Base-by-base conservation (phyloP, 2,113 vertebrate genomes). In the Neomonachus schauinslandi region DNA sequence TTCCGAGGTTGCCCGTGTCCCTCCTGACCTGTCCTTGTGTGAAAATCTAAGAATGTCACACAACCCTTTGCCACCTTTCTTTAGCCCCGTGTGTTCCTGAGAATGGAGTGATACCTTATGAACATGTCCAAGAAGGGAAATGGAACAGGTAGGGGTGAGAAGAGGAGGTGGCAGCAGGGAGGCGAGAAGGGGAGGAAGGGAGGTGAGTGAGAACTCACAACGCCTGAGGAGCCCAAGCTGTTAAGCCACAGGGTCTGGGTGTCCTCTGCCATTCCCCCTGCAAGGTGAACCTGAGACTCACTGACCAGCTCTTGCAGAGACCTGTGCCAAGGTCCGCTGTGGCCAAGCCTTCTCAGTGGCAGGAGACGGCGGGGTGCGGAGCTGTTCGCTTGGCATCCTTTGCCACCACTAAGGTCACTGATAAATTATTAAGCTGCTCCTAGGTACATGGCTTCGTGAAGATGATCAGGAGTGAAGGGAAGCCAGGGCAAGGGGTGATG, bases 301-400 rank as follows among this genome's bases (percentile, higher is more conserved):
- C 67, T 94, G 95, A 88, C 94, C 42, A 42, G 72, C 39, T 19
- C 81, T 22, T 0, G 11, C 53, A 0, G 33, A 65, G 53, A 55
- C 31, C 57, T 1, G 57, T 46, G 88, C 94, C 96, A 96, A 82
- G 91, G 79, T 89, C 86, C 11, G 63, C 86, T 4, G 53, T 51
- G 94, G 85, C 88, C 96, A 95, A 72, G 80, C 26, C 84, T 82
- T 82, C 91, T 94, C 93, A n/a, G 86, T 91, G 89, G 51, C 63
- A 51, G 61, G 92, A 77, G 72, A 26, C 67, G 1, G 82, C 26
- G 57, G 96, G 95, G 87, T 26, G 86, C 87, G n/a, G 80, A 93
- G 89, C 94, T 95, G 95, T 95, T 95, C 71, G 33, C 6, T 46
- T 97, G 97, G 97, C 95, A 76, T 18, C 61, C 42, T 84, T 92